Conservation (phyloP, 2,888 invertebrate genomes). For the Pogonocherus hispidulus region DNA sequence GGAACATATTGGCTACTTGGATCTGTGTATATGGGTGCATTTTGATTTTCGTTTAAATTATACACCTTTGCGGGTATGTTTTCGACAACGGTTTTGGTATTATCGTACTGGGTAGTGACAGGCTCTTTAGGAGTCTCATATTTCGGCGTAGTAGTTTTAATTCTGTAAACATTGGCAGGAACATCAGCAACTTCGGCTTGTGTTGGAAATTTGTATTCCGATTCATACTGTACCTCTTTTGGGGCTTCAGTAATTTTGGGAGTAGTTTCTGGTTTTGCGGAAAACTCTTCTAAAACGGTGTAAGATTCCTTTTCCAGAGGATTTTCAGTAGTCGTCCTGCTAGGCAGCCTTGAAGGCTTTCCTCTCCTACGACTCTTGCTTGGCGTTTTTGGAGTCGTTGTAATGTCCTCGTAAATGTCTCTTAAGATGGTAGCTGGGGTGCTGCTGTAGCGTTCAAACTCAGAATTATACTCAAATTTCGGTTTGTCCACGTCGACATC, state of each 20-base stretch:
- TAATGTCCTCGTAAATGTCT: conserved; percentile 38
- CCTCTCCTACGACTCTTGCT: conserved; percentile 47
- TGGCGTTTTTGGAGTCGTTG: conserved; percentile 39
- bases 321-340: conserved; percentile 47
- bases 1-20: conserved; percentile 36
- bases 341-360: conserved; percentile 44
- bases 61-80: conserved; percentile 50
- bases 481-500: conserved; percentile 18
- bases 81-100: conserved; percentile 46
- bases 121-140: conserved; percentile 34
- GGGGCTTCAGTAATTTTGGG: conserved; percentile 22
- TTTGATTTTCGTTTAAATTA: conserved; percentile 37
- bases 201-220: conserved; percentile 43
- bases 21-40: conserved; percentile 27
- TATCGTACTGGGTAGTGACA: conserved; percentile 40
- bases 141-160: conserved; percentile 27
- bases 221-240: conserved; percentile 24
- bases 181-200: conserved; percentile 40
- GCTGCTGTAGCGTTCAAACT: conserved; percentile 43
- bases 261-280: conserved; percentile 43
- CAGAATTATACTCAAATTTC: conserved; percentile 40
- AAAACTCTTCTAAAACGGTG: conserved; percentile 62
- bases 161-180: conserved; percentile 44
- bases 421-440: conserved; percentile 49
- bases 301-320: conserved; percentile 55